Conservation (phyloP, 2,797 vertebrate species). For the Poecilia picta region DNA sequence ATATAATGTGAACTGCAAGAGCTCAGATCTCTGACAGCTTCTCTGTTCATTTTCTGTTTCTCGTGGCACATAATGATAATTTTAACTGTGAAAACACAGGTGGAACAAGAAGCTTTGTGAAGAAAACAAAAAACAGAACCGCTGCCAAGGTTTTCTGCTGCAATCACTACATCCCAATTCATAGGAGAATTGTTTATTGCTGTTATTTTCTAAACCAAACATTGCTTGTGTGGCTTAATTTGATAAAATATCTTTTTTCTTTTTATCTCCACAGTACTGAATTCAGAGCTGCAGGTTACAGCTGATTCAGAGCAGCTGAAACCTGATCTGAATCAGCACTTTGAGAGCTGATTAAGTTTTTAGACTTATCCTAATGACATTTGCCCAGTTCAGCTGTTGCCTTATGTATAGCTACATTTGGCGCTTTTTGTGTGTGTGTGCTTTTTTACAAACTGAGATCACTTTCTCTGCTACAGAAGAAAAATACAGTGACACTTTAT, state of each 20-base stretch:
- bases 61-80: neutral
- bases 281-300: neutral
- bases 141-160: neutral
- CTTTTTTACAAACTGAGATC: neutral
- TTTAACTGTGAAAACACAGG: neutral
- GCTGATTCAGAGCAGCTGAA: neutral
- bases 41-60: neutral
- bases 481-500: neutral
- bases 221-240: neutral
- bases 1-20: constrained; percentile 10
- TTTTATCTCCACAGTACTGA: neutral
- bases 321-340: neutral
- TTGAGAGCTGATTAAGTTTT: neutral
- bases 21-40: constrained; percentile 1
- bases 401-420: neutral
- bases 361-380: neutral
- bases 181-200: neutral
- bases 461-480: neutral
- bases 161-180: neutral
- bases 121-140: neutral
- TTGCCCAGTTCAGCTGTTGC: neutral
- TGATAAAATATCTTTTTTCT: too few species aligned
- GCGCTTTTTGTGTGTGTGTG: too few species aligned
- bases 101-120: neutral
- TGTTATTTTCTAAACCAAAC: neutral